A percentile compares a stretch with the other conserved stretches of the same genome.
Conservation (phyloP, 2,113 vertebrate species). For the Laterallus jamaicensis region DNA sequence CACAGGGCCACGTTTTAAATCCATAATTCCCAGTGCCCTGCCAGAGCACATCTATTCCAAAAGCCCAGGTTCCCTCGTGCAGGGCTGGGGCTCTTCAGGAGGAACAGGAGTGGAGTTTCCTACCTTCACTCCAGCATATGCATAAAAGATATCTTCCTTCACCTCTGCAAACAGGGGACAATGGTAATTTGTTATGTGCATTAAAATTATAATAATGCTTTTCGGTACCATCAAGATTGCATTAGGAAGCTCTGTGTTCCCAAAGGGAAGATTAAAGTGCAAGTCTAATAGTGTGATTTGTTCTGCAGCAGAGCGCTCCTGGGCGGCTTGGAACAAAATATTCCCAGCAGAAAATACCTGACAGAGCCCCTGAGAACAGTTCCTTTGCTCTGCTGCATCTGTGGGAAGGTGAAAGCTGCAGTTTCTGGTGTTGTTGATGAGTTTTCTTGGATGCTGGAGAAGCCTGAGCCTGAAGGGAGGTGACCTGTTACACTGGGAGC, state of each 20-base stretch:
- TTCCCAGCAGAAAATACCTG: neutral
- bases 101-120: neutral
- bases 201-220: neutral
- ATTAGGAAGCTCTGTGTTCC: conserved; percentile 9
- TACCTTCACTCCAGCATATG: neutral
- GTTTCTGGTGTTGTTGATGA: neutral
- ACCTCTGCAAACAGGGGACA: neutral
- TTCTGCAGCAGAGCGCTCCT: neutral
- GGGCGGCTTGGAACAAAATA: neutral
- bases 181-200: neutral
- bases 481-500: neutral
- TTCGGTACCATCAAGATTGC: neutral
- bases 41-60: neutral
- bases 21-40: neutral
- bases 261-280: conserved; percentile 45
- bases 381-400: neutral
- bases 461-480: neutral
- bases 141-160: neutral
- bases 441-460: neutral
- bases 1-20: neutral
- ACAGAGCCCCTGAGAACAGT: neutral
- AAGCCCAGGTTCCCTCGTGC: neutral
- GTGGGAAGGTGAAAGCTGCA: neutral
- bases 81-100: neutral
- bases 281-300: neutral